Percentiles rank a stretch among this genome's conserved stretches.
Conservation (phyloP, 2,113 vertebrate genomes). For the Poeciliopsis prolifica region DNA sequence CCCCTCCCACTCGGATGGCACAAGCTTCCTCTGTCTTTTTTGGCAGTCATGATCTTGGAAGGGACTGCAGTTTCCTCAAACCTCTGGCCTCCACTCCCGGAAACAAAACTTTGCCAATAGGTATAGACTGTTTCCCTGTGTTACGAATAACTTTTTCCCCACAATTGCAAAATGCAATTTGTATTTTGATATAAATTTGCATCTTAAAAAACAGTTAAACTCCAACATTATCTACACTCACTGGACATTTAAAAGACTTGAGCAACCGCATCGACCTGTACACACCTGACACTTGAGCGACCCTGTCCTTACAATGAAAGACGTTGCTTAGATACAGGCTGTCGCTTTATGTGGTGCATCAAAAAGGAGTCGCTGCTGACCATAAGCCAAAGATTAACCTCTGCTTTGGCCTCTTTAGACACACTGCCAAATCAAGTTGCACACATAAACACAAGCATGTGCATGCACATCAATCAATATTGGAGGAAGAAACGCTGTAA, state of each 20-base stretch:
- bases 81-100: conserved; percentile 86
- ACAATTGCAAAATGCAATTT: too few relatives aligned
- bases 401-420: conserved; percentile 13
- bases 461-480: conserved; percentile 56
- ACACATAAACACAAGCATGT: conserved; percentile 18
- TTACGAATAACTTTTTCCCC: background rate
- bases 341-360: conserved; percentile 19
- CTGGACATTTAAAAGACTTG: background rate
- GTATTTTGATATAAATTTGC: background rate
- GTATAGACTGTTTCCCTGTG: conserved; percentile 66
- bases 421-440: conserved; percentile 21
- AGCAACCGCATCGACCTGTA: background rate
- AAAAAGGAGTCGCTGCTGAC: conserved; percentile 37
- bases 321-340: conserved; percentile 53
- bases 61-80: conserved; percentile 87
- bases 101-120: conserved; percentile 89
- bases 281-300: conserved; percentile 1
- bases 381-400: conserved; percentile 62
- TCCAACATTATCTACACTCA: background rate
- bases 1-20: conserved; percentile 82
- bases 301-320: conserved; percentile 17
- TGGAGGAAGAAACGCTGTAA: conserved; percentile 67
- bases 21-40: conserved; percentile 86
- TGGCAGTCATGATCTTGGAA: conserved; percentile 84
- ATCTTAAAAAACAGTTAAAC: background rate